These are phyloP conservation scores for Platysternon megacephalum DNA, from an alignment of 2,113 vertebrate genomes.

Conservation along the genomic window DNA sequence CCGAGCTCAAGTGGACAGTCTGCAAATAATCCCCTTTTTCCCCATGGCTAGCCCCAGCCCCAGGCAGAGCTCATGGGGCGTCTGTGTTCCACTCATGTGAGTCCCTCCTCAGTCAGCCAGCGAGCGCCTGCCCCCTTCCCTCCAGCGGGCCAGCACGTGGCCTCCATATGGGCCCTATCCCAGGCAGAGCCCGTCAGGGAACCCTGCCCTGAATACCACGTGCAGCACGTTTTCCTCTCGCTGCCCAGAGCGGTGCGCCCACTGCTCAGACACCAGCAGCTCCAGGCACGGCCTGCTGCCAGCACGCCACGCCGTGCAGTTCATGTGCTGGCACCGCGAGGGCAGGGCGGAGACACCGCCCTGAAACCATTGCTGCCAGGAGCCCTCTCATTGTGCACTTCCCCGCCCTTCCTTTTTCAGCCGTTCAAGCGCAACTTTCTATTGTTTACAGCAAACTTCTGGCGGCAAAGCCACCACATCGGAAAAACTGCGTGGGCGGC, in stretches of 20 bases:
- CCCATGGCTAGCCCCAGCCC: too few species aligned
- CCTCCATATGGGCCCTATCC: background rate
- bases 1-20: background rate
- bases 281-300: background rate
- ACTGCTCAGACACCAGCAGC: background rate
- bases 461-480: background rate
- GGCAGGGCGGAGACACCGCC: background rate
- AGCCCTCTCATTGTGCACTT: fast-evolving
- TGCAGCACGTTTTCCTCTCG: background rate
- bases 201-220: background rate
- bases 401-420: fast-evolving
- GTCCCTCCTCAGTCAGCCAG: background rate
- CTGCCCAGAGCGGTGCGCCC: background rate
- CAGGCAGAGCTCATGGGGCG: background rate
- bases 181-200: background rate
- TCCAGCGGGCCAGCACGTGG: background rate
- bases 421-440: background rate
- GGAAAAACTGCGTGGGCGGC: constrained; percentile 62
- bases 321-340: background rate
- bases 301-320: background rate
- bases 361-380: background rate
- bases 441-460: background rate
- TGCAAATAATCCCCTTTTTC: background rate
- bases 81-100: too few species aligned
- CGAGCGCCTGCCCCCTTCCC: background rate